phyloP scores from a whole-genome alignment of 2,113 vertebrate species.

The Galemys pyrenaicus region DNA sequence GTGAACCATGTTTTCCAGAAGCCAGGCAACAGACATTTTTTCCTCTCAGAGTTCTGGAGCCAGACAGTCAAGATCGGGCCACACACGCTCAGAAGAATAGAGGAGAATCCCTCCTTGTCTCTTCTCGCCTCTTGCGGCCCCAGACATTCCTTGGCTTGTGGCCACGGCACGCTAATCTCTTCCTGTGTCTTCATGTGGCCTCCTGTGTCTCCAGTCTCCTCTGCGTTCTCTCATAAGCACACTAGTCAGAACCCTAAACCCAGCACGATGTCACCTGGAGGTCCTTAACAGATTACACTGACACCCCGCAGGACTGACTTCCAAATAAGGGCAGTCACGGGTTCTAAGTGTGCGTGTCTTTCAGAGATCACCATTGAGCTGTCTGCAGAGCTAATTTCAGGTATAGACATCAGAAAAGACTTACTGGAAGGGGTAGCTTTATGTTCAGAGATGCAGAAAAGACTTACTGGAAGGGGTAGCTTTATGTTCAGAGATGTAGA shows the following conservation, averaged over 20 bases:
- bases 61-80: background rate
- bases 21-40: background rate
- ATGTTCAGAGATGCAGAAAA: too few relatives aligned
- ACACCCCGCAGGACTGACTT: background rate
- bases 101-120: background rate
- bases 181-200: background rate
- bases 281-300: background rate
- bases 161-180: background rate
- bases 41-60: background rate
- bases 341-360: background rate
- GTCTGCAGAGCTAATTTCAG: background rate
- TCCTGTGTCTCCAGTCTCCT: background rate
- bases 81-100: background rate
- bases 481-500: background rate
- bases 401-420: background rate
- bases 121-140: background rate
- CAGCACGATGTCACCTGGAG: background rate
- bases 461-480: background rate
- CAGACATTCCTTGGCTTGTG: background rate
- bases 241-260: background rate
- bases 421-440: too few relatives aligned
- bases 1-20: too few relatives aligned
- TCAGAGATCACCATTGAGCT: background rate
- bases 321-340: background rate
- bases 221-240: background rate